Conservation (phyloP, 2,797 vertebrate species). For the Liasis olivaceus region DNA sequence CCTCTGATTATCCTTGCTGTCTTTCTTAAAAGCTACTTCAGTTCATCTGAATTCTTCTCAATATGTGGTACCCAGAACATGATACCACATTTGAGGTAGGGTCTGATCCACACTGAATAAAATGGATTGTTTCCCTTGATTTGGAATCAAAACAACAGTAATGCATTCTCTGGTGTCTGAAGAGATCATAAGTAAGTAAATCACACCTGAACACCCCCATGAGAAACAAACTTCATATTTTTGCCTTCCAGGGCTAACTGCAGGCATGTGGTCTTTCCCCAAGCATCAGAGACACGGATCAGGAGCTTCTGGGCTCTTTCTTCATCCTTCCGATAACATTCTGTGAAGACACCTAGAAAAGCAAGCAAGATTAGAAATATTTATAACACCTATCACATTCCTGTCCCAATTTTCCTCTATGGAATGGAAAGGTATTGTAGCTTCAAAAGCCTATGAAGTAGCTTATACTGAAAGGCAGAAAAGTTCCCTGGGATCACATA, state of each 20-base stretch:
- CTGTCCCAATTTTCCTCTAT: background rate
- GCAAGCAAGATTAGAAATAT: background rate
- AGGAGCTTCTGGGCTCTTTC: conserved; percentile 87
- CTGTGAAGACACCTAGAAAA: conserved; percentile 86
- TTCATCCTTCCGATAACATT: conserved; percentile 84
- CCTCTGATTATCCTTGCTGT: background rate
- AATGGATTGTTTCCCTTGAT: background rate
- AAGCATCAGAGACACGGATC: conserved; percentile 82
- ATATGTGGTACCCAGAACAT: background rate
- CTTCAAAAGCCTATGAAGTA: background rate
- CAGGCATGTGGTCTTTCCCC: conserved; percentile 90
- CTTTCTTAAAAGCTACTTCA: background rate
- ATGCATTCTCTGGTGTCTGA: background rate
- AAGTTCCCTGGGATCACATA: background rate
- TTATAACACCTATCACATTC: background rate
- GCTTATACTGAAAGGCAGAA: background rate
- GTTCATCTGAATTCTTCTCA: background rate
- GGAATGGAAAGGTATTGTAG: background rate
- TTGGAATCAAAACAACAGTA: background rate
- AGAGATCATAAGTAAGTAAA: background rate
- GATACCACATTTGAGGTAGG: background rate
- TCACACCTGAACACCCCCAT: conserved; percentile 84
- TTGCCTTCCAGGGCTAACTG: conserved; percentile 89
- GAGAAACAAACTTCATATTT: conserved; percentile 89
- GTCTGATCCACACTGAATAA: background rate